Evolutionary conservation across 53 echinoderm and acorn worm genomes (phyloP).

Genomic region (Patiria pectinifera): DNA sequence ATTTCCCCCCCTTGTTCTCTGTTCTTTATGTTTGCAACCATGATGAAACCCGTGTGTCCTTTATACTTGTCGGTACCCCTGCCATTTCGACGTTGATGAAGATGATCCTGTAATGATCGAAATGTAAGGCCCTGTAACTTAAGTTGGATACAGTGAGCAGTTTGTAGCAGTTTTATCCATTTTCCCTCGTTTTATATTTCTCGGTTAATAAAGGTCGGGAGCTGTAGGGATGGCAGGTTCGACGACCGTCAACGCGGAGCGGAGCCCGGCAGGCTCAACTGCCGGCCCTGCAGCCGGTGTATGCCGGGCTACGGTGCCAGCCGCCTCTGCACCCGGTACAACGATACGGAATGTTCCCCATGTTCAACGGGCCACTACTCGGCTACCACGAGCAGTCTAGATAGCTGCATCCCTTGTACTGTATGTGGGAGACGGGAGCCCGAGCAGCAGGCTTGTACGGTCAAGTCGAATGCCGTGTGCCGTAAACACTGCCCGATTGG

Average conservation of each 20-base stretch:
- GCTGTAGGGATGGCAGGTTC: conserved; percentile 23
- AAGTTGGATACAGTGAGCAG: too few relatives aligned
- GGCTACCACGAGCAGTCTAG: neutral
- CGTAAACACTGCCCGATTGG: neutral
- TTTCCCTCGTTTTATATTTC: neutral
- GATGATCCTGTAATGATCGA: too few relatives aligned
- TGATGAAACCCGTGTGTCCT: too few relatives aligned
- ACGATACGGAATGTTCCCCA: conserved; percentile 40
- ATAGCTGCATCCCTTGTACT: conserved; percentile 13
- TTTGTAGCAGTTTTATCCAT: too few relatives aligned
- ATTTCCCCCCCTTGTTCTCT: too few relatives aligned
- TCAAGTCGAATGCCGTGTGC: conserved; percentile 1
- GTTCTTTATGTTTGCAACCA: too few relatives aligned
- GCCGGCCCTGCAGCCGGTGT: conserved; percentile 54
- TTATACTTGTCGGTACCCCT: too few relatives aligned
- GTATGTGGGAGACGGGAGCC: neutral
- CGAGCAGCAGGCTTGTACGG: neutral
- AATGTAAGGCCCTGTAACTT: too few relatives aligned
- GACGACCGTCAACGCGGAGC: conserved; percentile 40
- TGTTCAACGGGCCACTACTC: conserved; percentile 25
- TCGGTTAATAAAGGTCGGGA: too few relatives aligned
- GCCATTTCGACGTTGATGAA: too few relatives aligned
- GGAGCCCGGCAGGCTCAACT: conserved; percentile 15
- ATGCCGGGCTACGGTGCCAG: conserved; percentile 29
- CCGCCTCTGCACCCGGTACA: conserved; percentile 14